Evolutionary conservation across 2,888 invertebrate species (phyloP), one percentile per base, ranked within the genome.

Genomic region (Anthoptus insignis): DNA sequence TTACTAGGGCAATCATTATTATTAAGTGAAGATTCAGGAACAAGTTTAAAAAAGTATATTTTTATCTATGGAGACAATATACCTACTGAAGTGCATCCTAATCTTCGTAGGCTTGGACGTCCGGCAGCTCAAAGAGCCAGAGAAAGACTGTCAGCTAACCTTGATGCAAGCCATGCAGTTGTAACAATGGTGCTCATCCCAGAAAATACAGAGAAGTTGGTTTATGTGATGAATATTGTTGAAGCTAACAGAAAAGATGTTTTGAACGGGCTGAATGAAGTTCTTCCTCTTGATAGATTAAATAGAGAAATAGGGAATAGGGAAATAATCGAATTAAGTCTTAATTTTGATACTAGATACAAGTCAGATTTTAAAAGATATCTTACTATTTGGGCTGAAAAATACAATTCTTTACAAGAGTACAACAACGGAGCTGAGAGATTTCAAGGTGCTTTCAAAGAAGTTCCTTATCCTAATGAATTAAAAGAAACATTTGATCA

Each of bases 311-410:
- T 42, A 42, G 16, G 42, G 11, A 42, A 14, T 14, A 42, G 42
- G 11, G 42, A 42, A 42, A 14, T 42, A 42, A 5, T 14, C 14
- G n/a, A 42, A 42, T 14, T 42, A 42, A n/a, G 11, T 42, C n/a
- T 42, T n/a, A 42, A n/a, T 42, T 16, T 14, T 42, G n/a, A 16
- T n/a, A 42, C 42, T 27, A 42, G 16, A 42, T 42, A 42, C 42
- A 42, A 42, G 16, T 14, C 14, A 42, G 42, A 16, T 42, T 14
- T 14, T 14, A 16, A 42, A 42, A 42, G n/a, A 14, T 42, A 14
- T 14, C 42, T 14, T 14, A 16, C 14, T 42, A 9, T 14, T 42
- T 42, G n/a, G n/a, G 11, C 42, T 42, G 14, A 16, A 42, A 27
- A 27, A 27, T 27, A 27, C 8, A 27, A 27, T 27, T 27, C 27